A percentile compares a stretch with the other conserved stretches of the same genome.
phyloP scores from a whole-genome alignment of 2,888 invertebrate species.

The Mesochorus sp. region DNA sequence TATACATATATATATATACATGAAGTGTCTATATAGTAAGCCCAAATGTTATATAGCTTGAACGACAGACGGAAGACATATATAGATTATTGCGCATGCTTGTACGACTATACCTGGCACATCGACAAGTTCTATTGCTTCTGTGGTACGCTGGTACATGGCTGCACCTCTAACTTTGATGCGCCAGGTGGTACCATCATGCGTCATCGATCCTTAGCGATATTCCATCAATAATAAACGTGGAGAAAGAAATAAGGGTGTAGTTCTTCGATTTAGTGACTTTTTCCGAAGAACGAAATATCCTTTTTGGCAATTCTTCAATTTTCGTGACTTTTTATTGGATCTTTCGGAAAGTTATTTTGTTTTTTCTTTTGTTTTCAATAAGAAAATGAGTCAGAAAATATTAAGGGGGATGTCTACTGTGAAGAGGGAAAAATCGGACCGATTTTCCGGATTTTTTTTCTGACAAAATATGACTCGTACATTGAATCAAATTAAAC shows the following conservation, averaged over 20 bases:
- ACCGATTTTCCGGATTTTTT: too few species aligned
- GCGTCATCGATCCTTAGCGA: conserved; percentile 63
- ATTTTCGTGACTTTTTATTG: too few species aligned
- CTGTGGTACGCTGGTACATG: conserved; percentile 24
- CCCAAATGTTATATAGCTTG: neutral
- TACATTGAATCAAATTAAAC: too few species aligned
- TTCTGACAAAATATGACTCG: too few species aligned
- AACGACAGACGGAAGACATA: conserved; percentile 17
- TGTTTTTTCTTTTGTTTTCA: too few species aligned
- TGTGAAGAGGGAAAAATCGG: too few species aligned
- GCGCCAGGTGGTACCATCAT: conserved; percentile 64
- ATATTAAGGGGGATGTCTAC: too few species aligned
- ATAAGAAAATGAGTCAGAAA: too few species aligned
- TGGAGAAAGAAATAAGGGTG: conserved; percentile 10
- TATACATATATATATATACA: neutral
- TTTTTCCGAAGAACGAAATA: too few species aligned
- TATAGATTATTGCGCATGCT: conserved; percentile 30
- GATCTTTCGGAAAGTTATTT: too few species aligned
- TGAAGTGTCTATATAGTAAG: neutral
- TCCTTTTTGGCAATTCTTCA: too few species aligned
- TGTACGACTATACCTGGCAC: conserved; percentile 35
- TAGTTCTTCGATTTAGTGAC: too few species aligned
- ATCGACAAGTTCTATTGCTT: conserved; percentile 33
- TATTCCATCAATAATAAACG: conserved; percentile 63
- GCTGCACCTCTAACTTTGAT: conserved; percentile 49